Base-by-base conservation (phyloP, 2,797 vertebrate genomes). In the Pelobates cultripes region DNA sequence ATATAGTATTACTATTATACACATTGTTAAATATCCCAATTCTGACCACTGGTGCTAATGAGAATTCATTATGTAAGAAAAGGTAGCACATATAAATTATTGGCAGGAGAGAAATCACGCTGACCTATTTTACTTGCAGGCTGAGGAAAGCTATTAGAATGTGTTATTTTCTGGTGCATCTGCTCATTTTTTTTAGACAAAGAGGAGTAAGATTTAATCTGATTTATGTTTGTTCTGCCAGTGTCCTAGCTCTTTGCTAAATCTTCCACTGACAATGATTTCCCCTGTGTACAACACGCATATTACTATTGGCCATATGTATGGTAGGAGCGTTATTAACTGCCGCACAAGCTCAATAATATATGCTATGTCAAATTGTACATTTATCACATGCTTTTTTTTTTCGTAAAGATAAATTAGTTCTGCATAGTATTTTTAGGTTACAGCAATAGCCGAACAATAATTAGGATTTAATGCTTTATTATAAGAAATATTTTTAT, bases 111-210 rank as follows among this genome's bases (percentile, higher is more conserved):
- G 43, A 72, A 51, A 72, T 77, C 47, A 45, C 45, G 28, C 8
- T 82, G 80, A 82, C 80, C 80, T 51, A 77, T 77, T 77, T 82
- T 77, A 15, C 61, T 55, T 44, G 15, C 8, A 77, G 45, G 40
- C 67, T 51, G 43, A 43, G 66, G 44, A 53, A 70, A 69, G 43
- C 45, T 80, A 74, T 74, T 47, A 77, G 68, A 77, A 53, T 67
- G 17, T 53, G 61, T 51, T 66, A 12, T 70, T 57, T 78, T 80
- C 53, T 81, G 60, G 73, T 51, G 9, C 66, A 70, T 64, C 72
- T 70, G 66, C 53, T 80, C 74, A 12, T 75, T 60, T 61, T 45
- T 28, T 47, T 41, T 43, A 55, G 47, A 67, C 40, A 44, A 68
- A 74, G 63, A 55, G 55, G 72, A 68, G 40, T 41, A 72, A 42